Base-by-base conservation (phyloP, 2,888 invertebrate species). In the Aleiodes alternator region DNA sequence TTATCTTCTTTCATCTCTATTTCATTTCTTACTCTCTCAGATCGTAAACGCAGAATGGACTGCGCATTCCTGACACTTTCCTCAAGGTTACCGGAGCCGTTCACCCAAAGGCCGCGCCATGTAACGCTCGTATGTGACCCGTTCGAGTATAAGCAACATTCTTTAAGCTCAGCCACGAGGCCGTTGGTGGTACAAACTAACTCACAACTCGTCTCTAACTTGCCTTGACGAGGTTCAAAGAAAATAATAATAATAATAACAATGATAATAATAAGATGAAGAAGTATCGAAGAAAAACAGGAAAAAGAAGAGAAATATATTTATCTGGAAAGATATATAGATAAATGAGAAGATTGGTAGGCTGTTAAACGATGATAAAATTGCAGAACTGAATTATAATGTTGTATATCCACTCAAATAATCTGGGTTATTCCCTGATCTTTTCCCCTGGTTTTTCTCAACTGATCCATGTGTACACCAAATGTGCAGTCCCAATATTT, bases 31-130 rank as follows among this genome's bases (percentile, higher is more conserved):
- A 23, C 9, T 14, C 8, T 34, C 12, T 50, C 4, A 7, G 51
- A 68, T 3, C 31, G 29, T 68, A 51, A 68, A 51, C 61, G 68
- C 50, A 50, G 50, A 68, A 7, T 68, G 31, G 68, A 23, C 51
- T 31, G 80, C 79, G 79, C 85, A 85, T 85, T 86, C 84, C 86
- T 81, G 81, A 82, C 84, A 80, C 82, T 83, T 82, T 81, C 80
- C 59, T 82, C 85, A 84, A 86, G 86, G 85, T 84, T 86, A 81
- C 81, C 82, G 69, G 68, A 84, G 83, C 83, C 85, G 82, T 85
- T 86, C 84, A 83, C 84, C 83, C 72, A 84, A 84, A 85, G 85
- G 83, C 81, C 83, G 81, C 81, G 50, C 68, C 31, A 31, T 64
- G 43, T 68, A 82, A 82, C 78, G 81, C 82, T 82, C 80, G 76